Evolutionary conservation across 2,888 invertebrate species (phyloP).

Genomic region (Orthonevra nobilis): DNA sequence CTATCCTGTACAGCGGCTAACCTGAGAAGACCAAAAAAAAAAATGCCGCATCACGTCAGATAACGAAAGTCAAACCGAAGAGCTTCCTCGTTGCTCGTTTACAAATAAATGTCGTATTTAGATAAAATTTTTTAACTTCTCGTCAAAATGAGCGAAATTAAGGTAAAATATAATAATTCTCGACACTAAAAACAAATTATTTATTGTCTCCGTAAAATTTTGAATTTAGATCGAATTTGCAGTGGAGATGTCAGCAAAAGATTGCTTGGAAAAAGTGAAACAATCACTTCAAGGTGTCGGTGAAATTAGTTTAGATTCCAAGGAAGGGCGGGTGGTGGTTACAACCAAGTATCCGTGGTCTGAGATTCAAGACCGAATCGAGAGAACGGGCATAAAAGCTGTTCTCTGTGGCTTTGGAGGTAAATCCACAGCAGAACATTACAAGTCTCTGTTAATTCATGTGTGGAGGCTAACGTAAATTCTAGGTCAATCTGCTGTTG

Average conservation of each 20-base stretch:
- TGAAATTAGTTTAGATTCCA: conserved; percentile 75
- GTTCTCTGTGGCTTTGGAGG: conserved; percentile 91
- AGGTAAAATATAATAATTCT: conserved; percentile 21
- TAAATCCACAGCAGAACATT: conserved; percentile 70
- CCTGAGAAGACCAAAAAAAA: not conserved
- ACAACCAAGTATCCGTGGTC: conserved; percentile 78
- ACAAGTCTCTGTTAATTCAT: not conserved
- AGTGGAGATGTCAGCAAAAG: conserved; percentile 83
- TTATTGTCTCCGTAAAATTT: not conserved
- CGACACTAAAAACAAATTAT: no score
- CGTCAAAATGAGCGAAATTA: conserved; percentile 44
- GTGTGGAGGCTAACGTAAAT: not conserved
- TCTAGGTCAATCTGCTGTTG: conserved; percentile 84
- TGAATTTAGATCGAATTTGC: conserved; percentile 83
- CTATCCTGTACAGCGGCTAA: conserved; percentile 49
- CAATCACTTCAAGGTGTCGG: conserved; percentile 79
- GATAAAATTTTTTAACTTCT: not conserved
- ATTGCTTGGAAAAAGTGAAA: conserved; percentile 81
- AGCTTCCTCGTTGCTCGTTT: no score
- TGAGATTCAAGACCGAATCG: conserved; percentile 80
- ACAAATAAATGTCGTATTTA: not conserved
- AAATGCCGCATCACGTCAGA: conserved; percentile 44
- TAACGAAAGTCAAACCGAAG: conserved; percentile 41
- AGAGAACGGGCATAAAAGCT: conserved; percentile 85
- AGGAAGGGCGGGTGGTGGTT: conserved; percentile 76